Evolutionary conservation across 2,888 invertebrate species (phyloP), one percentile per base, ranked within the genome.

Genomic region (Troides helena): DNA sequence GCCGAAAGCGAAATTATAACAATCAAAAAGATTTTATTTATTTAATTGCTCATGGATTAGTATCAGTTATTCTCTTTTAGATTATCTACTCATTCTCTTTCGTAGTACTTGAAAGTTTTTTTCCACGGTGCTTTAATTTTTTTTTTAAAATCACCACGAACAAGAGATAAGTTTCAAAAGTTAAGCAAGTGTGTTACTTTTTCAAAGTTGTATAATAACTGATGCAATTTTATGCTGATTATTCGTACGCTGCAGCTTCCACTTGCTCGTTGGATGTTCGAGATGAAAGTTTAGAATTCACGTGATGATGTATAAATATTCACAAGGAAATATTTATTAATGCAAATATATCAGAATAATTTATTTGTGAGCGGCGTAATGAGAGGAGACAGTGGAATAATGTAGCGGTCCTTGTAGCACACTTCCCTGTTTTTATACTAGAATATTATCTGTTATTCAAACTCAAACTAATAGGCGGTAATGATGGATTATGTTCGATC

Each of bases 221-320:
- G 39, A 30, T 23, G n/a, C 30, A 50, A 62, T 53, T 62, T 62
- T 46, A 14, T 56, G 30, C 10, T 36, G 7, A 30, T 50, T 50
- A 46, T 12, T 46, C 10, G n/a, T 46, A 62, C 25, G 50, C 12
- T 43, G 25, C 62, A 21, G 21, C 21, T 62, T 62, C 46, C 50
- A 43, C 7, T 62, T 50, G 25, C 18, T 14, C 17, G 21, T 50
- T 50, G 62, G 25, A 43, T 60, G 60, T 62, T 30, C 7, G 43
- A 36, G 43, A 62, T 43, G 62, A 43, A 62, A 62, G 43, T 62
- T 62, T 18, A 62, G 39, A 50, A 17, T n/a, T 23, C 50, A 50
- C 50, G 23, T 46, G 43, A 46, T 14, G 62, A 43, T 25, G 46
- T 46, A 23, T 18, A 39, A 66, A 25, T 43, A 23, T 59, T 50